Evolutionary conservation across 2,888 invertebrate species (phyloP).

Genomic region (Cerastoderma edule): DNA sequence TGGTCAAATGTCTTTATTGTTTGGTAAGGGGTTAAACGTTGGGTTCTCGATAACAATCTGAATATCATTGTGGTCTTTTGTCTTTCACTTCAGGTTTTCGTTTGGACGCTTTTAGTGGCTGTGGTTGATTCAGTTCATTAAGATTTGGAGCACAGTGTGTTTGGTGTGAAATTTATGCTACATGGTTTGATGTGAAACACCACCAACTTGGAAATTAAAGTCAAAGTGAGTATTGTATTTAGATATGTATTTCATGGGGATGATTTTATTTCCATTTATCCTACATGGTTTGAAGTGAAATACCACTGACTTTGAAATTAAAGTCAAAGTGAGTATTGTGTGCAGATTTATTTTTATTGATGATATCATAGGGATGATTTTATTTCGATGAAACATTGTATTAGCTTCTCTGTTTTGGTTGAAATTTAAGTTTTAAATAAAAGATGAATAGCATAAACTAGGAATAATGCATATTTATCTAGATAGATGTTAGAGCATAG

Average conservation of each 20-base stretch:
- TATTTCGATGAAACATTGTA: no score
- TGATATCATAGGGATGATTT: no score
- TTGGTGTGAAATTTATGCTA: constrained; percentile 4
- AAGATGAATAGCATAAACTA: no score
- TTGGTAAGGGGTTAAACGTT: constrained; percentile 2
- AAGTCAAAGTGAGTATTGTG: neutral
- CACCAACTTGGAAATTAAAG: neutral
- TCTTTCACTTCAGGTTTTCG: constrained; percentile 2
- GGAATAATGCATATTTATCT: no score
- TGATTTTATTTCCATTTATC: no score
- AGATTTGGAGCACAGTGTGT: neutral
- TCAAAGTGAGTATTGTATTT: neutral
- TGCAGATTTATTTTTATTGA: no score
- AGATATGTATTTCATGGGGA: no score
- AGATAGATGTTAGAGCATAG: no score
- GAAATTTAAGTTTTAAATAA: no score
- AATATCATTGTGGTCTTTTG: constrained; percentile 16
- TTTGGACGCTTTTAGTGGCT: neutral
- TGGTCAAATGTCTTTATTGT: no score
- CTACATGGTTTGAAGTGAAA: neutral
- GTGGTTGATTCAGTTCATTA: constrained; percentile 6
- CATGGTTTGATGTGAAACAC: neutral
- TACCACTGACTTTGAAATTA: neutral
- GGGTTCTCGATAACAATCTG: neutral
- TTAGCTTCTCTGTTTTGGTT: no score